These are phyloP conservation scores for Ictalurus punctatus DNA, from an alignment of 2,113 vertebrate species.

Conservation along the genomic window DNA sequence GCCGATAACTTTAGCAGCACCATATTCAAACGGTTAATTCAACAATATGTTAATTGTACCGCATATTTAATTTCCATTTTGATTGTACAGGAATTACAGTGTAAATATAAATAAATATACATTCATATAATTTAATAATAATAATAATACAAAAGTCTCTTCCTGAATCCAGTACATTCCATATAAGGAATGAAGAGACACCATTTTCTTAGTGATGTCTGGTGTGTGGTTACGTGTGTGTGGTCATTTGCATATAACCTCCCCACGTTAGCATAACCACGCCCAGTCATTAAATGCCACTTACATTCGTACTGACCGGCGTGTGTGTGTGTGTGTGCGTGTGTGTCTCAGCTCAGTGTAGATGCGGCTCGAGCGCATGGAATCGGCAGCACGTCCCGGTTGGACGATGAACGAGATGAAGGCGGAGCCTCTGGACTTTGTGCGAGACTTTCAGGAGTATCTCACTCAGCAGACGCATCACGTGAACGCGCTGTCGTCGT, in stretches of 20 bases:
- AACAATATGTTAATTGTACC: not conserved
- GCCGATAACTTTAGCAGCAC: no score
- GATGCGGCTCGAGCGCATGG: conserved; percentile 20
- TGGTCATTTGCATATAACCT: not conserved
- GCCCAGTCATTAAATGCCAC: not conserved
- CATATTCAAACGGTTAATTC: no score
- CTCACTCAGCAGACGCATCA: conserved; percentile 97
- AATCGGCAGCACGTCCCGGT: not conserved
- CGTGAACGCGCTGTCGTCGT: conserved; percentile 98
- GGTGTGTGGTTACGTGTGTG: not conserved
- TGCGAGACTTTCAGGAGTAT: conserved; percentile 98
- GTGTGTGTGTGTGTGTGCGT: not conserved
- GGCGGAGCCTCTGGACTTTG: conserved; percentile 94
- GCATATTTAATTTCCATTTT: no score
- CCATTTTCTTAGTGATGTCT: not conserved
- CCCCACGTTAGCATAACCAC: not conserved
- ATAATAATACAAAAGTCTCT: not conserved
- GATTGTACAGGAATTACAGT: not conserved
- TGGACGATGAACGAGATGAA: conserved; percentile 91
- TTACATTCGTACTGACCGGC: not conserved
- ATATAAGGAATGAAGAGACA: not conserved
- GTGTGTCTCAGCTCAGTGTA: not conserved
- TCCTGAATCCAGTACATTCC: not conserved
- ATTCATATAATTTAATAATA: not conserved
- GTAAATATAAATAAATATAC: not conserved